A percentile compares a stretch with the other conserved stretches of the same genome.
These are phyloP conservation scores for Sinotaia quadrata DNA, from an alignment of 2,888 invertebrate genomes.

Conservation along the genomic window DNA sequence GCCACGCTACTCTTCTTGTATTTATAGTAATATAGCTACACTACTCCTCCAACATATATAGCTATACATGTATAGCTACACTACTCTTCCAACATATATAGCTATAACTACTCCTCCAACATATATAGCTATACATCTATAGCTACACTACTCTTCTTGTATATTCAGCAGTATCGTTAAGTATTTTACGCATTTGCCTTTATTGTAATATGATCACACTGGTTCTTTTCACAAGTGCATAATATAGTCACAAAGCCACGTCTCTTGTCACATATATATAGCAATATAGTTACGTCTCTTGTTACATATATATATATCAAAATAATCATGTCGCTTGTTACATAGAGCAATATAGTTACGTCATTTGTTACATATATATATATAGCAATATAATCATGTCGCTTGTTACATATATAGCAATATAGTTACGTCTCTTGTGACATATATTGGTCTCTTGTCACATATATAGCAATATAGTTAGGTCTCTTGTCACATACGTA, in stretches of 20 bases:
- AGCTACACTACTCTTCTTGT: no score
- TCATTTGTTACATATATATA: neutral
- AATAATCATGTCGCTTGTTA: neutral
- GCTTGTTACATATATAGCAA: neutral
- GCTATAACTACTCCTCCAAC: no score
- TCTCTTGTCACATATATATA: neutral
- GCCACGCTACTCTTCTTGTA: no score
- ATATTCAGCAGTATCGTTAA: no score
- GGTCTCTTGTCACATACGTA: conserved; percentile 1
- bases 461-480: conserved; percentile 9
- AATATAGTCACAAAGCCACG: conserved; percentile 1
- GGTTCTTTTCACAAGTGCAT: no score
- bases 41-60: no score
- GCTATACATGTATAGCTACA: no score
- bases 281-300: neutral
- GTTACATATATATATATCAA: neutral
- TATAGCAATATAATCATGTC: conserved; percentile 5
- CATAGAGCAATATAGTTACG: neutral
- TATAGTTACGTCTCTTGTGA: neutral
- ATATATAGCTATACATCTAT: no score
- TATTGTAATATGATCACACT: no score
- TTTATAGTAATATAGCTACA: no score
- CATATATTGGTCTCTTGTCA: neutral
- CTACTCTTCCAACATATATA: no score
- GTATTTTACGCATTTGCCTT: no score